These are phyloP conservation scores for Zaprionus inermis DNA, from an alignment of 1,140 invertebrate species.

Conservation along the genomic window DNA sequence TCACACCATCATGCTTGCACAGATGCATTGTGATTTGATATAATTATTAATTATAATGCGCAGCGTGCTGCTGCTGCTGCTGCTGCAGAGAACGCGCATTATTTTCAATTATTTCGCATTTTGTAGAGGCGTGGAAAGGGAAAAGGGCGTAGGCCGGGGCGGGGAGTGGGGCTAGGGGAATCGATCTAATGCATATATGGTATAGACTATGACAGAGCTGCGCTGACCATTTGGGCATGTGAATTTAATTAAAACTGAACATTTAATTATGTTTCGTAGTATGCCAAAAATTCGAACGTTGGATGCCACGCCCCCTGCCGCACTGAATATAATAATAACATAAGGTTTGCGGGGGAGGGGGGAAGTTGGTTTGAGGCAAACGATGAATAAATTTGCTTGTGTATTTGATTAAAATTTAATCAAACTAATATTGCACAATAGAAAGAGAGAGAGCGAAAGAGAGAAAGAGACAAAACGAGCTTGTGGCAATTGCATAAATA, in stretches of 20 bases:
- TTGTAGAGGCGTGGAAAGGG: slow-evolving; percentile 5
- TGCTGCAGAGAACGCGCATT: slow-evolving; percentile 38
- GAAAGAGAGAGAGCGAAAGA: background rate
- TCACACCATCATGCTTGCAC: slow-evolving; percentile 36
- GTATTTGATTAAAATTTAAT: slow-evolving; percentile 65
- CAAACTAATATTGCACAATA: slow-evolving; percentile 37
- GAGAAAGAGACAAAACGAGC: background rate
- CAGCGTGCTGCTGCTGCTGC: background rate
- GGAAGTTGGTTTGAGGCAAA: background rate
- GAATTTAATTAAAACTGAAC: slow-evolving; percentile 77
- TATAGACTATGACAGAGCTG: background rate
- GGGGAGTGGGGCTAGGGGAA: too few relatives aligned
- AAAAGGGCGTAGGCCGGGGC: background rate
- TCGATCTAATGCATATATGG: slow-evolving; percentile 13
- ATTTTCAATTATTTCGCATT: slow-evolving; percentile 73
- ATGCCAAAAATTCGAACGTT: slow-evolving; percentile 42
- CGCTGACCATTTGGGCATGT: slow-evolving; percentile 41
- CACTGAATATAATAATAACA: slow-evolving; percentile 56
- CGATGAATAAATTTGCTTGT: slow-evolving; percentile 26
- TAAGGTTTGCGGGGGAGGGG: slow-evolving; percentile 12
- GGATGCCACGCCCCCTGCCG: background rate
- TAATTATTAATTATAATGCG: slow-evolving; percentile 71
- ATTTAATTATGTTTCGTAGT: slow-evolving; percentile 67
- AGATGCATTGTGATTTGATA: slow-evolving; percentile 66
- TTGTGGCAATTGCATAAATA: slow-evolving; percentile 16